phyloP scores from a whole-genome alignment of 2,797 vertebrate genomes.

The Atherinosoma microstoma region DNA sequence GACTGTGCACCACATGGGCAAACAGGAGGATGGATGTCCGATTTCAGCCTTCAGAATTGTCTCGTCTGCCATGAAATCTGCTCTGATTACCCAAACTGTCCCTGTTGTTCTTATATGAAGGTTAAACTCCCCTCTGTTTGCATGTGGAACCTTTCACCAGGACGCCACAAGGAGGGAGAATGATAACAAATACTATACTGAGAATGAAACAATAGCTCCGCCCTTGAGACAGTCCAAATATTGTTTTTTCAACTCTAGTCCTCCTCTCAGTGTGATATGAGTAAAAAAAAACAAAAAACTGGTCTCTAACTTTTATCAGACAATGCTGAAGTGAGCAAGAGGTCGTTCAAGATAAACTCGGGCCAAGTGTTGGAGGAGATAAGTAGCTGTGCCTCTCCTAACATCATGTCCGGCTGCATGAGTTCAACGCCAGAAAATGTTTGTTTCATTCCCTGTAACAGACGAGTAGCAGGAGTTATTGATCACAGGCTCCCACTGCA shows the following conservation, averaged over 20 bases:
- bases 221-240: constrained; percentile 35
- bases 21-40: too few species aligned
- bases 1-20: too few species aligned
- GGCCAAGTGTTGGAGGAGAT: neutral
- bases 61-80: neutral
- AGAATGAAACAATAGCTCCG: constrained; percentile 25
- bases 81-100: neutral
- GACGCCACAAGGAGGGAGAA: constrained; percentile 17
- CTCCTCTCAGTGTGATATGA: neutral
- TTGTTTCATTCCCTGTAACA: neutral
- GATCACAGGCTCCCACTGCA: neutral
- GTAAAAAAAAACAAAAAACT: neutral
- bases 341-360: neutral
- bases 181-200: constrained; percentile 31
- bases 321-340: constrained; percentile 1
- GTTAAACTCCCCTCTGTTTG: constrained; percentile 11
- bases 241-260: constrained; percentile 1
- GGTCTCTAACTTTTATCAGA: neutral
- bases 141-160: constrained; percentile 16
- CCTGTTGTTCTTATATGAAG: constrained; percentile 7
- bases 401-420: neutral
- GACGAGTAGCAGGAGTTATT: neutral
- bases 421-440: neutral
- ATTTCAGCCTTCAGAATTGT: neutral
- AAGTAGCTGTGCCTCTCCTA: neutral